phyloP scores from a whole-genome alignment of 2,888 invertebrate species.

The Nomada hirtipes region DNA sequence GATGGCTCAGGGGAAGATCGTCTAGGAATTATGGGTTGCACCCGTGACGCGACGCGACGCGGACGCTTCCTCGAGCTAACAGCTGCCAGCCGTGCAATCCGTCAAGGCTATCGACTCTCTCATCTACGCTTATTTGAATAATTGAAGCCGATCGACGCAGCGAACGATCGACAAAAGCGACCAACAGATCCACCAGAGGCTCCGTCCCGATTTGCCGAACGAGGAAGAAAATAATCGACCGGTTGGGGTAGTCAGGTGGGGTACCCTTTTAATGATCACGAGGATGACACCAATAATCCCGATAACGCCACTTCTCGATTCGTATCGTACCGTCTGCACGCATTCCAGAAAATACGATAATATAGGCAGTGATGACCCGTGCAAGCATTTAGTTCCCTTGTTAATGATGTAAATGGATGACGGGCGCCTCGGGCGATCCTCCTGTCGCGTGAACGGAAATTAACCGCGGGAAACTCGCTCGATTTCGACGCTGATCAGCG shows the following conservation, averaged over 20 bases:
- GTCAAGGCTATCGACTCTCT: constrained; percentile 57
- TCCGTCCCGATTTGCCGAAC: neutral
- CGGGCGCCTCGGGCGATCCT: neutral
- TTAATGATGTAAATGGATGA: constrained; percentile 41
- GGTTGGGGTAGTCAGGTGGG: neutral
- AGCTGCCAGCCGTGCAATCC: constrained; percentile 18
- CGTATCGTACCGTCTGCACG: constrained; percentile 5
- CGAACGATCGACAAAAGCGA: constrained; percentile 10
- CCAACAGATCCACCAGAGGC: neutral
- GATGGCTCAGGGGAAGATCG: constrained; percentile 19
- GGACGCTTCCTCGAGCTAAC: constrained; percentile 19
- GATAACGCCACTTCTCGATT: constrained; percentile 30
- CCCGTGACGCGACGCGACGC: constrained; percentile 24
- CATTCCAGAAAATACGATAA: constrained; percentile 45
- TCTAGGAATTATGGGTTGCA: constrained; percentile 62
- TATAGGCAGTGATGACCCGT: constrained; percentile 33
- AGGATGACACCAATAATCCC: constrained; percentile 47
- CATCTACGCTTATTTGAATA: constrained; percentile 72
- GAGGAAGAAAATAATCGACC: neutral
- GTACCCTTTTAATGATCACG: constrained; percentile 19
- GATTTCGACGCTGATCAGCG: neutral
- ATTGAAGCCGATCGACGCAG: constrained; percentile 60
- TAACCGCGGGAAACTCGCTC: constrained; percentile 4
- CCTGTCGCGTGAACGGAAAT: neutral
- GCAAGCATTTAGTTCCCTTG: constrained; percentile 33